phyloP scores from a whole-genome alignment of 2,797 vertebrate genomes.

The Chelon labrosus region DNA sequence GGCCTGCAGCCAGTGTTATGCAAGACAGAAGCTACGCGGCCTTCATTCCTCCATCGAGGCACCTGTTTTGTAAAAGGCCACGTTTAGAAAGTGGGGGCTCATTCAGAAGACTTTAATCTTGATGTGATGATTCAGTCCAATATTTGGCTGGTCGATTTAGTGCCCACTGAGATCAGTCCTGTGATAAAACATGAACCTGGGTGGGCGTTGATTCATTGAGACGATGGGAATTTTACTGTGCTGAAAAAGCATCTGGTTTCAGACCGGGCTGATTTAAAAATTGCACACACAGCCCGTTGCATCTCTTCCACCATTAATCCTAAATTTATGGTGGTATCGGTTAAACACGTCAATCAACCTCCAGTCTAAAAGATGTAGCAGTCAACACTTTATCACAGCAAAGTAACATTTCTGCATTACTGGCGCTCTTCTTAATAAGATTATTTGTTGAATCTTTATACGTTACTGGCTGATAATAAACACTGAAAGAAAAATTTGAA shows the following conservation, averaged over 20 bases:
- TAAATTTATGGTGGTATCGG: too few relatives aligned
- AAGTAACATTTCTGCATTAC: neutral
- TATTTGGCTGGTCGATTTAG: neutral
- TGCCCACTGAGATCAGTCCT: neutral
- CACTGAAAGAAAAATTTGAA: too few relatives aligned
- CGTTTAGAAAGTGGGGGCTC: slow-evolving; percentile 6
- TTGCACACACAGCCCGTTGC: neutral
- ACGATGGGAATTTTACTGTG: neutral
- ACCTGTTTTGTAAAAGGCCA: slow-evolving; percentile 42
- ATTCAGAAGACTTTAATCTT: slow-evolving; percentile 10
- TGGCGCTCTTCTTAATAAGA: neutral
- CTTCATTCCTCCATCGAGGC: neutral
- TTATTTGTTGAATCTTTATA: neutral
- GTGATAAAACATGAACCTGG: slow-evolving; percentile 24
- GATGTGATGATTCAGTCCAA: neutral
- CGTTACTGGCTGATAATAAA: neutral
- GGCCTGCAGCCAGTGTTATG: slow-evolving; percentile 49
- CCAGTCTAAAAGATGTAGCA: too few relatives aligned
- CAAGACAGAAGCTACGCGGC: slow-evolving; percentile 37
- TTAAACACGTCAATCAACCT: too few relatives aligned
- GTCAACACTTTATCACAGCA: too few relatives aligned
- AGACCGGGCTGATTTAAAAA: neutral
- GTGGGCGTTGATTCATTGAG: slow-evolving; percentile 5
- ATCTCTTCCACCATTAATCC: neutral
- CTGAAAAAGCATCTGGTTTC: too few relatives aligned